A percentile compares a stretch with the other conserved stretches of the same genome.
Conservation (phyloP, 2,113 vertebrate species). For the Barnardius zonarius region DNA sequence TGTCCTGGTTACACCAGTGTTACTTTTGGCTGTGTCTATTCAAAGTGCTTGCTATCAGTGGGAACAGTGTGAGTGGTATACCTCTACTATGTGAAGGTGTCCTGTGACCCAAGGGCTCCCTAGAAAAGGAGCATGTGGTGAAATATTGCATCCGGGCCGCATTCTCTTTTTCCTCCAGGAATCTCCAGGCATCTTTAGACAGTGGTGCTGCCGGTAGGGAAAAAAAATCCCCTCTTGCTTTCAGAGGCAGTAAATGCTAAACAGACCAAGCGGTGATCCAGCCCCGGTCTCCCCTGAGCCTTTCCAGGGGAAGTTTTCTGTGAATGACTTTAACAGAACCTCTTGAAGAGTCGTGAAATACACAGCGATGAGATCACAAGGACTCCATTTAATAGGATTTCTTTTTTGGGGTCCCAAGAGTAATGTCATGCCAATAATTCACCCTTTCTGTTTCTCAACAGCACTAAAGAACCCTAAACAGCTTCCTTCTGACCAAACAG, state of each 20-base stretch:
- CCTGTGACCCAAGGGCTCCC: neutral
- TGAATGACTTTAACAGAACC: constrained; percentile 55
- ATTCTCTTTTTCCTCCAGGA: neutral
- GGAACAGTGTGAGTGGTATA: neutral
- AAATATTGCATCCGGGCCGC: constrained; percentile 2
- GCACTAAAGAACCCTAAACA: constrained; percentile 22
- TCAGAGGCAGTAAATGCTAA: constrained; percentile 38
- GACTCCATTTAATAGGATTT: constrained; percentile 55
- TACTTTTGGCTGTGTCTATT: neutral
- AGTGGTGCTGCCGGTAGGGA: neutral
- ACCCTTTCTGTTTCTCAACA: constrained; percentile 45
- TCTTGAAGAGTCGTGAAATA: constrained; percentile 48
- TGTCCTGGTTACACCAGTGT: neutral
- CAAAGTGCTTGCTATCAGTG: neutral
- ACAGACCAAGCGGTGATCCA: constrained; percentile 32
- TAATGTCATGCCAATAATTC: constrained; percentile 37
- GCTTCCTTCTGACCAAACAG: constrained; percentile 7
- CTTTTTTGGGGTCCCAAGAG: constrained; percentile 47
- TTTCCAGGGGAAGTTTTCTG: constrained; percentile 44
- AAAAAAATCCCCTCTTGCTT: neutral
- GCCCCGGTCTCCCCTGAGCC: constrained; percentile 8
- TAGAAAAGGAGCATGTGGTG: neutral
- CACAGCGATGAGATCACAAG: constrained; percentile 48
- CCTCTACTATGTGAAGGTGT: neutral
- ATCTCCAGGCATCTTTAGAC: neutral